A percentile compares a stretch with the other conserved stretches of the same genome.
Conservation (phyloP, 2,888 invertebrate species). For the Nemapogon koenigi region DNA sequence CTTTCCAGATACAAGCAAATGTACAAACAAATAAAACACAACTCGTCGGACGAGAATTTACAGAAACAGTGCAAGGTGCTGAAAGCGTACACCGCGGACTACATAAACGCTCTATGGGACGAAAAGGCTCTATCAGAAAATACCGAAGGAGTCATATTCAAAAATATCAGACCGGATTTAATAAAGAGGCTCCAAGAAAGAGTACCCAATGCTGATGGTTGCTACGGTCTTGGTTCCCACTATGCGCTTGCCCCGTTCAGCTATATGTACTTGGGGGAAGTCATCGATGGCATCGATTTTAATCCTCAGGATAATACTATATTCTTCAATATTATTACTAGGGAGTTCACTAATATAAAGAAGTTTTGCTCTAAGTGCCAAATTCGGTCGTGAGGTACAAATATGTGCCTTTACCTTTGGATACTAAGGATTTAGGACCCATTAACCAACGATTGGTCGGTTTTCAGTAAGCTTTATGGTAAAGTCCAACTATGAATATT, state of each 20-base stretch:
- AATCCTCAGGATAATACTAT: no score
- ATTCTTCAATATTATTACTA: no score
- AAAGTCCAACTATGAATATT: no score
- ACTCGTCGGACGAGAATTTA: constrained; percentile 18
- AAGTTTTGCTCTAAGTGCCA: no score
- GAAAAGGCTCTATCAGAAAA: constrained; percentile 31
- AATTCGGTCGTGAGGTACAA: no score
- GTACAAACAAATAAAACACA: constrained; percentile 21
- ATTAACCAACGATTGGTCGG: no score
- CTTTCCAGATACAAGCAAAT: constrained; percentile 39
- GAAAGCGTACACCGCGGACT: constrained; percentile 33
- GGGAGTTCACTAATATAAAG: no score
- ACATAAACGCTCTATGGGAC: constrained; percentile 39
- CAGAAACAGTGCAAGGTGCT: constrained; percentile 28
- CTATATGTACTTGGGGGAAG: constrained; percentile 26
- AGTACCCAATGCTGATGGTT: constrained; percentile 34
- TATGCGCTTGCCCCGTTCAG: constrained; percentile 44
- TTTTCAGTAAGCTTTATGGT: no score
- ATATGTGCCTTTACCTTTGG: no score
- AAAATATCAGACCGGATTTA: constrained; percentile 31
- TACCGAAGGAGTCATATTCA: constrained; percentile 33
- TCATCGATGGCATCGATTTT: no score
- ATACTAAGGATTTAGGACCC: no score
- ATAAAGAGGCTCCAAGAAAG: constrained; percentile 29
- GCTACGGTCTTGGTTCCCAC: constrained; percentile 39